phyloP scores from a whole-genome alignment of 2,113 vertebrate species.

The Hassar affinis region DNA sequence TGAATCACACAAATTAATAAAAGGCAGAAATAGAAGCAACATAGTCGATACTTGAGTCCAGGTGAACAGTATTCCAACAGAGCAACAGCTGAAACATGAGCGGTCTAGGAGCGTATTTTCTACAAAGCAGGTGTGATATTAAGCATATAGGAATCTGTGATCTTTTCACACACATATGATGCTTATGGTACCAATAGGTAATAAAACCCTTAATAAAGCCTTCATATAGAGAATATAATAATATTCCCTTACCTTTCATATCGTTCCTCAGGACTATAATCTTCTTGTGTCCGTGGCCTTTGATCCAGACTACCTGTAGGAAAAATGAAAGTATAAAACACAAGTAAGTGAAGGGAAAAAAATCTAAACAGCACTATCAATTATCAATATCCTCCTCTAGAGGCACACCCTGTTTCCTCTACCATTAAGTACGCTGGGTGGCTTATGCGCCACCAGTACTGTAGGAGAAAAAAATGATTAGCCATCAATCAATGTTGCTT shows the following conservation, averaged over 20 bases:
- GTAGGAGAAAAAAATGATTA: background rate
- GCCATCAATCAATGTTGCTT: background rate
- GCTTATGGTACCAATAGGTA: background rate
- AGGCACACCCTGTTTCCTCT: background rate
- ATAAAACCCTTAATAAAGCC: background rate
- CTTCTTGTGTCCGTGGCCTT: slow-evolving; percentile 96
- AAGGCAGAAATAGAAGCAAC: slow-evolving; percentile 19
- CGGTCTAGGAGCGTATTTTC: background rate
- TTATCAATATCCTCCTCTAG: background rate
- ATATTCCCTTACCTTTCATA: slow-evolving; percentile 86
- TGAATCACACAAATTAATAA: slow-evolving; percentile 38
- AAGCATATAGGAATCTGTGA: background rate
- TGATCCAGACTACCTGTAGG: slow-evolving; percentile 94
- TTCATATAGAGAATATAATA: background rate
- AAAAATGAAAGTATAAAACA: background rate
- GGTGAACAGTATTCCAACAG: background rate
- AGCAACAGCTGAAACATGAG: background rate
- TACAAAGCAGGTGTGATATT: too few relatives aligned
- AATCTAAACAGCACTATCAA: background rate
- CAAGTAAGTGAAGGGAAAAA: background rate
- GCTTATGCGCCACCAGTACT: background rate
- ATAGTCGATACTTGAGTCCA: background rate
- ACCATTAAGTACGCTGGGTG: background rate
- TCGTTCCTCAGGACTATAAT: slow-evolving; percentile 97
- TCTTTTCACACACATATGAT: background rate